phyloP scores from a whole-genome alignment of 2,888 invertebrate species.

The Atrina japonica region DNA sequence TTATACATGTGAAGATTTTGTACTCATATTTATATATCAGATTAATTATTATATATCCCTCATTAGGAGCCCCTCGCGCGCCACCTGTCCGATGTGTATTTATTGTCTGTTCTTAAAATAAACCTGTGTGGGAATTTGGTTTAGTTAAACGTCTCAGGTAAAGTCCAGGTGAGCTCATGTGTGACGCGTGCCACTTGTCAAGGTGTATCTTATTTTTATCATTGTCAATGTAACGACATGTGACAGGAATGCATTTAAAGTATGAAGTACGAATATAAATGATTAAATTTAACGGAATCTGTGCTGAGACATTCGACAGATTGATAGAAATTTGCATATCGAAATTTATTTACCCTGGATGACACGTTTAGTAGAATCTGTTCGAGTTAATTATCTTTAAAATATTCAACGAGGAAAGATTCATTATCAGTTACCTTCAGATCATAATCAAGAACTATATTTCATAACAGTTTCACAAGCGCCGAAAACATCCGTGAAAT shows the following conservation, averaged over 20 bases:
- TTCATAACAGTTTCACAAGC: too few species aligned
- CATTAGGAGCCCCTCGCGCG: conserved; percentile 10
- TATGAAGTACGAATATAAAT: conserved; percentile 21
- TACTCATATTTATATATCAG: too few species aligned
- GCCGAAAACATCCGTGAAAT: too few species aligned
- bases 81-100: conserved; percentile 21
- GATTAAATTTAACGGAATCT: conserved; percentile 21
- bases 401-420: too few species aligned
- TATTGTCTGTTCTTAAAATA: conserved; percentile 27
- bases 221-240: conserved; percentile 18
- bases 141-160: conserved; percentile 26
- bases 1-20: too few species aligned
- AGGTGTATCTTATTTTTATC: not conserved
- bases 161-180: conserved; percentile 20
- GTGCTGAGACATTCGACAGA: not conserved
- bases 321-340: too few species aligned
- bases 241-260: conserved; percentile 19
- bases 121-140: conserved; percentile 27
- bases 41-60: not conserved
- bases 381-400: too few species aligned
- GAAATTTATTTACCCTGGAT: too few species aligned
- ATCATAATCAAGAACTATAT: too few species aligned
- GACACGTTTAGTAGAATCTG: too few species aligned
- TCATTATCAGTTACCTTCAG: too few species aligned
- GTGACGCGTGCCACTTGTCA: conserved; percentile 29